Evolutionary conservation across 2,888 invertebrate species (phyloP).

Genomic region (Coleophora deauratella): DNA sequence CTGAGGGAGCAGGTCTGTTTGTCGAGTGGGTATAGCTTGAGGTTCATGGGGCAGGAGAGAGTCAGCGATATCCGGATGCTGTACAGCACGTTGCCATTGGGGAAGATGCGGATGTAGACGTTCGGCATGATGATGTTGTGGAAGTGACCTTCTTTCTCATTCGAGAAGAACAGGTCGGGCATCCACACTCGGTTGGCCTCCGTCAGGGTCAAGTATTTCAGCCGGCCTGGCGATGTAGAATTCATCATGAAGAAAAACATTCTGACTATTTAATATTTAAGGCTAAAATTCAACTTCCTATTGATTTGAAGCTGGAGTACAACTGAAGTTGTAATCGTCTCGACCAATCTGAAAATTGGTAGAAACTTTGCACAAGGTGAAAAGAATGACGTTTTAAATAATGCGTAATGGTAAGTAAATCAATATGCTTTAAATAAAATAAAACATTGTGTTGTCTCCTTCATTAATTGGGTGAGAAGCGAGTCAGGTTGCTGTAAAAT

Average conservation of each 20-base stretch:
- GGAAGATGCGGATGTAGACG: slow-evolving; percentile 96
- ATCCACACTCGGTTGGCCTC: slow-evolving; percentile 98
- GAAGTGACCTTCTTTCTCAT: slow-evolving; percentile 98
- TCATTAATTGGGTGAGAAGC: too few relatives aligned
- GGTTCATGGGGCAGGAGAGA: slow-evolving; percentile 97
- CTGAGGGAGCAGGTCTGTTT: slow-evolving; percentile 94
- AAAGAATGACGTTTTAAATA: too few relatives aligned
- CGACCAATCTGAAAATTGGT: too few relatives aligned
- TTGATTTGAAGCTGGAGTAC: too few relatives aligned
- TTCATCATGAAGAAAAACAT: not conserved
- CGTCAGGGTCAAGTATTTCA: slow-evolving; percentile 93
- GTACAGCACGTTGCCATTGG: slow-evolving; percentile 95
- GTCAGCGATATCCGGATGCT: slow-evolving; percentile 98
- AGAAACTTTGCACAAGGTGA: too few relatives aligned
- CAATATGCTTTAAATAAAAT: too few relatives aligned
- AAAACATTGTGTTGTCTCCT: too few relatives aligned
- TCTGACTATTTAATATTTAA: too few relatives aligned
- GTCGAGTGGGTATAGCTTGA: slow-evolving; percentile 97
- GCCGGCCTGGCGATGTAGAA: slow-evolving; percentile 79
- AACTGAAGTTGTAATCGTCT: too few relatives aligned
- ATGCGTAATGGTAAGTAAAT: too few relatives aligned
- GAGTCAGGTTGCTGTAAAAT: too few relatives aligned
- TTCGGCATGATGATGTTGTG: slow-evolving; percentile 99
- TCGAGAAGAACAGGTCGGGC: slow-evolving; percentile 98
- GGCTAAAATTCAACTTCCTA: too few relatives aligned